Evolutionary conservation across 2,797 vertebrate species (phyloP).

Genomic region (Sebastes vulpes): DNA sequence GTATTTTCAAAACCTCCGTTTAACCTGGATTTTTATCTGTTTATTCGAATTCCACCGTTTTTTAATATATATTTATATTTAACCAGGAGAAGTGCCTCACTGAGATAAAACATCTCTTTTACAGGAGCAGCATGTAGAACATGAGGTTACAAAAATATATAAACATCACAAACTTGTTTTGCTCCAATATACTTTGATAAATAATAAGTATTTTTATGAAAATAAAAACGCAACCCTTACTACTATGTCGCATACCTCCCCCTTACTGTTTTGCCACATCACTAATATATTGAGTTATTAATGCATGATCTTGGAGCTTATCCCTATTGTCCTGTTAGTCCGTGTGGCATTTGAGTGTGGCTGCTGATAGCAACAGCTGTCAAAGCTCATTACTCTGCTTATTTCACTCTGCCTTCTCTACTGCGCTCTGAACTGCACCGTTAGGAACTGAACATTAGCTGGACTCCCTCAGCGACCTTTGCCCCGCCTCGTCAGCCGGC

Average conservation of each 20-base stretch:
- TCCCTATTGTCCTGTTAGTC: slow-evolving; percentile 68
- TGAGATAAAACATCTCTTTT: not conserved
- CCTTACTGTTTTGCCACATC: not conserved
- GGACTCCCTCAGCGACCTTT: slow-evolving; percentile 58
- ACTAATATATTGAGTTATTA: slow-evolving; percentile 28
- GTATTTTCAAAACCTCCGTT: not conserved
- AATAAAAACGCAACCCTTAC: not conserved
- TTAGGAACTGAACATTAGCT: slow-evolving; percentile 51
- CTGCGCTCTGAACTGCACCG: slow-evolving; percentile 1
- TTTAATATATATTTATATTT: not conserved
- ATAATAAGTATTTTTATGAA: not conserved
- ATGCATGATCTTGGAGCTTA: slow-evolving; percentile 39
- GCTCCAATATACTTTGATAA: not conserved
- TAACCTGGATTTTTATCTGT: no score
- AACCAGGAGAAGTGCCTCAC: not conserved
- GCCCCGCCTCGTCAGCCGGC: slow-evolving; percentile 53
- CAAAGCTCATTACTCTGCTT: slow-evolving; percentile 62
- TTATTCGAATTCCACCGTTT: not conserved
- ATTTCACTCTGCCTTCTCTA: slow-evolving; percentile 42
- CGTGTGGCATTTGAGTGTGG: slow-evolving; percentile 40
- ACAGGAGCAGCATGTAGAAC: not conserved
- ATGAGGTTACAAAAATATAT: not conserved
- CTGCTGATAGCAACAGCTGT: slow-evolving; percentile 76
- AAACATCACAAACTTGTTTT: not conserved
- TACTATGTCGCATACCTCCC: not conserved